Conservation (phyloP, 2,113 vertebrate species). For the Periophthalmodon schlosseri region DNA sequence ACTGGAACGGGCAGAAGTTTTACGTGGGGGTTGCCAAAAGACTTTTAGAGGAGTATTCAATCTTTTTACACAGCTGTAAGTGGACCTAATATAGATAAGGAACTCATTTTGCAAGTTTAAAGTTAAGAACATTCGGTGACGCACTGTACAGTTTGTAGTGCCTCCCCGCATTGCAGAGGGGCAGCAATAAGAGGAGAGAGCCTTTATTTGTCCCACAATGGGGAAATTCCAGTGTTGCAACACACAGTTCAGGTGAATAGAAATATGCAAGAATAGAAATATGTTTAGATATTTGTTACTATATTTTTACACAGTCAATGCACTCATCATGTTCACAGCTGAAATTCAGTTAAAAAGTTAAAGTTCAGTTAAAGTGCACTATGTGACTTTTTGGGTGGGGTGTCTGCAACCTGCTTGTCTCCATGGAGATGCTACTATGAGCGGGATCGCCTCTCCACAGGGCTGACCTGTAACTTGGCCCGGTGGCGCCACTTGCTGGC, state of each 20-base stretch:
- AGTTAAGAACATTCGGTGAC: not conserved
- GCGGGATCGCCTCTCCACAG: too few relatives aligned
- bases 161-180: not conserved
- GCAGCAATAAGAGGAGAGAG: not conserved
- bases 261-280: too few relatives aligned
- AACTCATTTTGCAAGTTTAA: not conserved
- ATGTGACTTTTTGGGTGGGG: too few relatives aligned
- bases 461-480: too few relatives aligned
- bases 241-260: too few relatives aligned
- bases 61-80: not conserved
- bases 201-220: too few relatives aligned
- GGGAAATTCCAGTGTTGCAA: too few relatives aligned
- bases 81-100: not conserved
- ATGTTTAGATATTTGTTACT: not conserved
- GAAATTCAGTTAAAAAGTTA: too few relatives aligned
- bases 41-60: not conserved
- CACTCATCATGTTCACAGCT: not conserved
- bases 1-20: constrained; percentile 22
- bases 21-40: not conserved
- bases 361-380: not conserved
- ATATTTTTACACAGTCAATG: not conserved
- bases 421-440: too few relatives aligned
- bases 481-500: not conserved
- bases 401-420: too few relatives aligned
- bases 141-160: constrained; percentile 1